These are phyloP conservation scores for Sebastes iracundus DNA, from an alignment of 2,797 vertebrate species.

Conservation along the genomic window DNA sequence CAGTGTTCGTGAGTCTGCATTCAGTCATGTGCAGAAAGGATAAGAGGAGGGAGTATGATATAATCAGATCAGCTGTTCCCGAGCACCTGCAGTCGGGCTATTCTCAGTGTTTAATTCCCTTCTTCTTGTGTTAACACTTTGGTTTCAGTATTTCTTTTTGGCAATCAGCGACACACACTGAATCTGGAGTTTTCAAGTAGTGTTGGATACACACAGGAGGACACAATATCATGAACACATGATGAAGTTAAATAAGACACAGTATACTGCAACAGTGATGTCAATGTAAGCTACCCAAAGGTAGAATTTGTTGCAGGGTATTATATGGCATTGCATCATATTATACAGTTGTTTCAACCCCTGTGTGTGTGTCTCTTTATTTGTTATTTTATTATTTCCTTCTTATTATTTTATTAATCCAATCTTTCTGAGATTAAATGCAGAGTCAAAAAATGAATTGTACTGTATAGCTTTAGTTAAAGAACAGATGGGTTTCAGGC, in stretches of 20 bases:
- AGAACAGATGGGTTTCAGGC: neutral
- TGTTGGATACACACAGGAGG: neutral
- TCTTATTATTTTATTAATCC: neutral
- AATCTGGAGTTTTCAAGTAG: neutral
- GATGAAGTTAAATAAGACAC: neutral
- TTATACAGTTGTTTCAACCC: neutral
- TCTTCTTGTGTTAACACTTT: conserved; percentile 15
- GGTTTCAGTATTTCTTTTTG: conserved; percentile 1
- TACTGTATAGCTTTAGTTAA: neutral
- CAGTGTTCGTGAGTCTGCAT: neutral
- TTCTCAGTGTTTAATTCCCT: conserved; percentile 23
- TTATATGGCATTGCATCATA: neutral
- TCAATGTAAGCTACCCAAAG: neutral
- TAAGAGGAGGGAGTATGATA: conserved; percentile 9
- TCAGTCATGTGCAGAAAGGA: neutral
- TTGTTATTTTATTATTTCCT: neutral
- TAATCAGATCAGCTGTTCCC: conserved; percentile 43
- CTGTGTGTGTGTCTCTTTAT: neutral
- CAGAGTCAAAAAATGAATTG: rapidly evolving
- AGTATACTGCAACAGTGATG: neutral
- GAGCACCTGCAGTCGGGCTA: conserved; percentile 23
- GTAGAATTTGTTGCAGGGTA: neutral
- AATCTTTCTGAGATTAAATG: neutral
- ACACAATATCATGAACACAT: neutral
- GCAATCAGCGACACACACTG: neutral